Conservation (phyloP, 2,888 invertebrate genomes). For the Drosophila neonasuta region DNA sequence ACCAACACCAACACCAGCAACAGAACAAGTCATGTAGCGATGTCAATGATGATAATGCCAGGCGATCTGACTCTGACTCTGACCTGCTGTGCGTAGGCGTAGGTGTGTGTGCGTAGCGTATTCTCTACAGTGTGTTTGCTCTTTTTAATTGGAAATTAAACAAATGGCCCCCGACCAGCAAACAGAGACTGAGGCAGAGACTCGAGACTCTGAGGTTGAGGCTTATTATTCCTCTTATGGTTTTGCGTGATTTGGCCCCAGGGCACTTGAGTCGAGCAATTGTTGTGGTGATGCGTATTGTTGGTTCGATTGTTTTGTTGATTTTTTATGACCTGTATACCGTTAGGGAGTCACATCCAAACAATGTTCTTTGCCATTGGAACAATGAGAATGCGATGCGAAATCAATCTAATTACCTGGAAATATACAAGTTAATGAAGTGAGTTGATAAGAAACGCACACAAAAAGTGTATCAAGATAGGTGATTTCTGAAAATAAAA, state of each 20-base stretch:
- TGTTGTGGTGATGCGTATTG: constrained; percentile 64
- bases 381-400: constrained; percentile 49
- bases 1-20: constrained; percentile 42
- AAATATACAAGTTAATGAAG: constrained; percentile 55
- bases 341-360: constrained; percentile 51
- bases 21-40: constrained; percentile 66
- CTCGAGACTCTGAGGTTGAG: constrained; percentile 40
- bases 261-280: constrained; percentile 64
- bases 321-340: constrained; percentile 63
- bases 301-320: constrained; percentile 48
- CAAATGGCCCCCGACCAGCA: constrained; percentile 60
- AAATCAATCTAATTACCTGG: constrained; percentile 63
- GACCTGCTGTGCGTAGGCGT: constrained; percentile 75
- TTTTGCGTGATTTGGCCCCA: constrained; percentile 70
- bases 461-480: constrained; percentile 9
- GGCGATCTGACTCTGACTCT: constrained; percentile 46
- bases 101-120: constrained; percentile 41
- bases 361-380: constrained; percentile 47
- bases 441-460: constrained; percentile 25
- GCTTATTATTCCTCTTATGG: constrained; percentile 60
- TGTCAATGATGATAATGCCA: constrained; percentile 74
- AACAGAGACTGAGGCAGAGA: background rate
- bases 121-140: constrained; percentile 61
- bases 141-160: constrained; percentile 77
- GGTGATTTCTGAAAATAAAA: background rate